Evolutionary conservation across 2,113 vertebrate species (phyloP), one percentile per base, ranked within the genome.

Genomic region (Elephantulus edwardii): DNA sequence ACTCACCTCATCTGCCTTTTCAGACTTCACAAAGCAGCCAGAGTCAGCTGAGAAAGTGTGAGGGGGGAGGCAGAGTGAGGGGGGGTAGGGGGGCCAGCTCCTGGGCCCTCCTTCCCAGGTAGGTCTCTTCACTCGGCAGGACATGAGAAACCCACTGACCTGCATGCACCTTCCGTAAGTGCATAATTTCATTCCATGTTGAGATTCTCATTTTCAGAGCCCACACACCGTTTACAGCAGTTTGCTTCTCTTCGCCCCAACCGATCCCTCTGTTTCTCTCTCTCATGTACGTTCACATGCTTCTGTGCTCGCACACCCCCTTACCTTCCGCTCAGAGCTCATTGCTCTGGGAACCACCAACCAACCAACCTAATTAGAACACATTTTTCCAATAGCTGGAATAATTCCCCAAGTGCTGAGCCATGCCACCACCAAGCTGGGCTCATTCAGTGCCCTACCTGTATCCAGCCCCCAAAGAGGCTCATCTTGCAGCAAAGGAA

Each of bases 361-460:
- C 93, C 92, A 97, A 93, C 95, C 90, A 96, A 94, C 86, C 95
- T 96, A 97, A 97, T 97, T 97, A 97, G 97, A 97, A 94, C 91
- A 95, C 79, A 40, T 95, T 97, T 97, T 97, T 95, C 93, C 92
- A 95, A 68, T 97, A 95, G 93, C 84, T 62, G 94, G 85, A 96
- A 89, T 94, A 97, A 96, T 96, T 97, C 92, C 91, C 95, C 82
- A 75, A 95, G 84, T 94, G 90, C 90, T 93, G 12, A 0, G 0
- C 93, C 89, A 96, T 5, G 70, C 90, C 91, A 95, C 93, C 83
- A 92, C 93, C 94, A 46, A 16, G 80, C 95, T 93, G 95, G 92
- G 92, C 90, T 88, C 95, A 77, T 87, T 95, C 92, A 86, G 79
- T 62, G 76, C 20, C 0, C 85, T 96, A 80, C 95, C 91, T 96